A percentile compares a stretch with the other conserved stretches of the same genome.
Evolutionary conservation across 2,888 invertebrate genomes (phyloP).

Genomic region (Acleris laterana): DNA sequence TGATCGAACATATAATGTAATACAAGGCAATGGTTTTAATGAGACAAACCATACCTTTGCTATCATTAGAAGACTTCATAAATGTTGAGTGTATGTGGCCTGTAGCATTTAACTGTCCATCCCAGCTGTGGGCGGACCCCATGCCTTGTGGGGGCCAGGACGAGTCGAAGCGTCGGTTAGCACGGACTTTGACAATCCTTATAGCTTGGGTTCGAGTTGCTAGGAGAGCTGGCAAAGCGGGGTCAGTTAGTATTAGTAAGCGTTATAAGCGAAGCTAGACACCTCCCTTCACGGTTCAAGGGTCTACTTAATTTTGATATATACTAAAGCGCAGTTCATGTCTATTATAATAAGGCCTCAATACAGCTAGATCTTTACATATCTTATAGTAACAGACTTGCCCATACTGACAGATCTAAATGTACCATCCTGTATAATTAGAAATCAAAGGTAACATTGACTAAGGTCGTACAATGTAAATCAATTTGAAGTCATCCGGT

Average conservation of each 20-base stretch:
- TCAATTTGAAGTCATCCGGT: too few relatives aligned
- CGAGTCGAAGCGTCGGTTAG: conserved; percentile 66
- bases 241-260: conserved; percentile 46
- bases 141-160: conserved; percentile 67
- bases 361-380: too few relatives aligned
- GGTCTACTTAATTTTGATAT: too few relatives aligned
- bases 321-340: too few relatives aligned
- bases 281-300: too few relatives aligned
- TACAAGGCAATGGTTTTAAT: conserved; percentile 1
- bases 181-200: conserved; percentile 68
- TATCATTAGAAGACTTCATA: conserved; percentile 75
- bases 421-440: too few relatives aligned
- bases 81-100: conserved; percentile 67
- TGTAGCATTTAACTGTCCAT: conserved; percentile 66
- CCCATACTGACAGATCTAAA: too few relatives aligned
- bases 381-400: too few relatives aligned
- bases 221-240: conserved; percentile 76
- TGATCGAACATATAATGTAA: neutral
- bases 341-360: too few relatives aligned
- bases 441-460: too few relatives aligned
- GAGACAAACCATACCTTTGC: conserved; percentile 51
- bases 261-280: conserved; percentile 58
- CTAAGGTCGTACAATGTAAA: too few relatives aligned
- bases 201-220: conserved; percentile 76
- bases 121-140: conserved; percentile 63